Percentiles rank a stretch among this genome's conserved stretches.
These are phyloP conservation scores for Dryomyza anilis DNA, from an alignment of 2,888 invertebrate species.

Conservation along the genomic window DNA sequence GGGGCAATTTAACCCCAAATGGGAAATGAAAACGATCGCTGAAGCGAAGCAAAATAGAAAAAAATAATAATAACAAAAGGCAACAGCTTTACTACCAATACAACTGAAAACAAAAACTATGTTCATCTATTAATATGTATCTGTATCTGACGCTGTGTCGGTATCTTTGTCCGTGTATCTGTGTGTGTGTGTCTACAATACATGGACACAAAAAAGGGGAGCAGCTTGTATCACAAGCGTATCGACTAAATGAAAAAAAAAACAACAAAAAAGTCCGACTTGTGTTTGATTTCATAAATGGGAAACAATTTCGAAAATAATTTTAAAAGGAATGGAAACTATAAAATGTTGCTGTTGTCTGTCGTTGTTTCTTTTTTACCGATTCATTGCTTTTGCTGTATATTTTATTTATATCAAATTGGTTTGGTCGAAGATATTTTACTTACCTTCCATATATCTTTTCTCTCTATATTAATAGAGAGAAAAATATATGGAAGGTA, in stretches of 20 bases:
- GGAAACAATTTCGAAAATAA: constrained; percentile 29
- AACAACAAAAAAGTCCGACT: constrained; percentile 1
- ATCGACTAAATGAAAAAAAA: constrained; percentile 40
- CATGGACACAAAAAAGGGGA: constrained; percentile 18
- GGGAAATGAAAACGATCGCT: constrained; percentile 52
- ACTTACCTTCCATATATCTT: no score
- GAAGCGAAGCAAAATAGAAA: constrained; percentile 49
- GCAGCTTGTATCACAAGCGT: no score
- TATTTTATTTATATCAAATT: no score
- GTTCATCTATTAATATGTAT: no score
- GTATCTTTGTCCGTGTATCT: not conserved
- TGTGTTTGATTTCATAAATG: constrained; percentile 25
- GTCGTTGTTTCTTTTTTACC: not conserved
- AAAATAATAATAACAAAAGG: constrained; percentile 25
- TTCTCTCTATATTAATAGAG: no score
- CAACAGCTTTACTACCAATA: constrained; percentile 12
- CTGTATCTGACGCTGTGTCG: not conserved
- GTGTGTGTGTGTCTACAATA: not conserved
- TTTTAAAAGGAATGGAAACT: constrained; percentile 27
- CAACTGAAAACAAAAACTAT: not conserved
- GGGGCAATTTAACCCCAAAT: constrained; percentile 36
- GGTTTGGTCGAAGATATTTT: no score
- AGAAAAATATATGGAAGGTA: no score
- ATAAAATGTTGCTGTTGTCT: constrained; percentile 12
- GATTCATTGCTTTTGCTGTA: constrained; percentile 6